Percentiles rank a stretch among this genome's conserved stretches.
Evolutionary conservation across 2,113 vertebrate genomes (phyloP).

Genomic region (Eonycteris spelaea): DNA sequence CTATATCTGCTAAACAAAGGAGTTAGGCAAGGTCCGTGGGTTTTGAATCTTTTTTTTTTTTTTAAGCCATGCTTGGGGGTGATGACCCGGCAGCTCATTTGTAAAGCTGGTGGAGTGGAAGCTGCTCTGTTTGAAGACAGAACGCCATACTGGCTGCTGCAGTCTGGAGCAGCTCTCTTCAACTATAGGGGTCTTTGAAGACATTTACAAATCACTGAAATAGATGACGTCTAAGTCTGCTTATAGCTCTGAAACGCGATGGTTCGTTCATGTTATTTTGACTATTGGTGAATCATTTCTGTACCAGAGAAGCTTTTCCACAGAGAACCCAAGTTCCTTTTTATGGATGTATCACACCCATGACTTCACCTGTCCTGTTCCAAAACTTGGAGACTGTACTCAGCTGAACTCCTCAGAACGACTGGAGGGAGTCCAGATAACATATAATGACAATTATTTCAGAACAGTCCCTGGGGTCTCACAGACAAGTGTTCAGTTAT

Average conservation of each 20-base stretch:
- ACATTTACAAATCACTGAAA: neutral
- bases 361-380: neutral
- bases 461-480: neutral
- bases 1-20: neutral
- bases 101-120: neutral
- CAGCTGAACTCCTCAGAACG: neutral
- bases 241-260: neutral
- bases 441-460: neutral
- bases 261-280: neutral
- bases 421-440: neutral
- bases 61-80: neutral
- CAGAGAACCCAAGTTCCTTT: neutral
- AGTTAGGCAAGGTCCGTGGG: neutral
- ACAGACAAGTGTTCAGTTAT: neutral
- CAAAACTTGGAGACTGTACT: neutral
- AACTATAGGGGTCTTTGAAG: neutral
- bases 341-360: neutral
- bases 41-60: neutral
- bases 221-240: neutral
- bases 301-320: neutral
- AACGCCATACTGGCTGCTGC: accelerated
- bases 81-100: neutral
- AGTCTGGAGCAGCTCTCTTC: neutral
- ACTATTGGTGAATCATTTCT: neutral
- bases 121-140: neutral